Conservation (phyloP, 1,140 invertebrate genomes). For the Drosophila saltans region DNA sequence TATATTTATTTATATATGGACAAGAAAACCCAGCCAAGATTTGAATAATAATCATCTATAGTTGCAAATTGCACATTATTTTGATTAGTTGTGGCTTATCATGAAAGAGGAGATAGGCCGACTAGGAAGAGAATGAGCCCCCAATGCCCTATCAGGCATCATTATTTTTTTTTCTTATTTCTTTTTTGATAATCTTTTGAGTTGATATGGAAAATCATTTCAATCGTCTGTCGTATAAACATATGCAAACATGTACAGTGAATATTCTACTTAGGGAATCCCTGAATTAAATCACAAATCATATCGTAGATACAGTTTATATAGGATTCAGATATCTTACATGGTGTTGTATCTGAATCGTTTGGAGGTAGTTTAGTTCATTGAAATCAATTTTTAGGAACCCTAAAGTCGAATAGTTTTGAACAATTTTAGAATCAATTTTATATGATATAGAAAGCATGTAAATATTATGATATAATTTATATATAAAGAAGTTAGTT, state of each 20-base stretch:
- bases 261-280: not conserved
- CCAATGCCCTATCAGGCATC: not conserved
- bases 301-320: not conserved
- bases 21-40: not conserved
- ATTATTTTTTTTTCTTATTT: slow-evolving; percentile 12
- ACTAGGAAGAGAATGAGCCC: slow-evolving; percentile 24
- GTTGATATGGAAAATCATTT: slow-evolving; percentile 34
- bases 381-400: too few relatives aligned
- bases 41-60: slow-evolving; percentile 1
- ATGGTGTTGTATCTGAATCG: too few relatives aligned
- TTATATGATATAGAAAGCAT: too few relatives aligned
- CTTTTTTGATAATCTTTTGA: slow-evolving; percentile 14
- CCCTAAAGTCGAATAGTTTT: too few relatives aligned
- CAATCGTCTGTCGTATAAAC: slow-evolving; percentile 14
- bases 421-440: too few relatives aligned
- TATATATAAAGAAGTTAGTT: too few relatives aligned
- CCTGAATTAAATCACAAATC: not conserved
- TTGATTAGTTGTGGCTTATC: slow-evolving; percentile 27
- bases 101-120: not conserved
- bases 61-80: slow-evolving; percentile 7
- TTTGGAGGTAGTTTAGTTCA: too few relatives aligned
- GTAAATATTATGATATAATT: too few relatives aligned
- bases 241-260: not conserved
- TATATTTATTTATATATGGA: not conserved
- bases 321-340: too few relatives aligned